Evolutionary conservation across 2,888 invertebrate species (phyloP).

Genomic region (Diarsia dahlii): DNA sequence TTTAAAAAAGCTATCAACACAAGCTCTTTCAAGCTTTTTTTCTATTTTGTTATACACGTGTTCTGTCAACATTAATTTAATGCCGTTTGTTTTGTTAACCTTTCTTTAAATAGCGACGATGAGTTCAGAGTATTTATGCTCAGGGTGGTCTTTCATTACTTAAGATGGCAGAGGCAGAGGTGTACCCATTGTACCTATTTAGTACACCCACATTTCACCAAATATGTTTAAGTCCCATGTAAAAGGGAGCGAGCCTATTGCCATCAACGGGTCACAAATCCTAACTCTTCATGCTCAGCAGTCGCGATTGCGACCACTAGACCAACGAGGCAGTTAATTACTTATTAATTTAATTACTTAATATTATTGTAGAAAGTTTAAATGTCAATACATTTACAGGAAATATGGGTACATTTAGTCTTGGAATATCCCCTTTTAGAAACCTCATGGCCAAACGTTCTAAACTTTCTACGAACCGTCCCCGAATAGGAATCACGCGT

Average conservation of each 20-base stretch:
- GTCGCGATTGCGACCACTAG: no score
- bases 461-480: conserved; percentile 42
- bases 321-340: no score
- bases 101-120: background rate
- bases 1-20: conserved; percentile 21
- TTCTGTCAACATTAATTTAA: background rate
- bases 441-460: conserved; percentile 12
- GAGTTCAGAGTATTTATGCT: background rate
- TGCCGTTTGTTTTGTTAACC: background rate
- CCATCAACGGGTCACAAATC: no score
- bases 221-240: no score
- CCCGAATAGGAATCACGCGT: conserved; percentile 65
- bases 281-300: no score
- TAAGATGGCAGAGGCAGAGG: background rate
- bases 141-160: background rate
- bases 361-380: background rate
- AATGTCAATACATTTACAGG: background rate
- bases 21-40: conserved; percentile 5
- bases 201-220: no score
- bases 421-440: conserved; percentile 16
- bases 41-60: conserved; percentile 15
- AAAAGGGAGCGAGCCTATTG: no score
- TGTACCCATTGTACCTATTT: no score
- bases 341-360: no score
- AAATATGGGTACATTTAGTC: background rate